Base-by-base conservation (phyloP, 2,797 vertebrate species). In the Crenuchus spilurus region DNA sequence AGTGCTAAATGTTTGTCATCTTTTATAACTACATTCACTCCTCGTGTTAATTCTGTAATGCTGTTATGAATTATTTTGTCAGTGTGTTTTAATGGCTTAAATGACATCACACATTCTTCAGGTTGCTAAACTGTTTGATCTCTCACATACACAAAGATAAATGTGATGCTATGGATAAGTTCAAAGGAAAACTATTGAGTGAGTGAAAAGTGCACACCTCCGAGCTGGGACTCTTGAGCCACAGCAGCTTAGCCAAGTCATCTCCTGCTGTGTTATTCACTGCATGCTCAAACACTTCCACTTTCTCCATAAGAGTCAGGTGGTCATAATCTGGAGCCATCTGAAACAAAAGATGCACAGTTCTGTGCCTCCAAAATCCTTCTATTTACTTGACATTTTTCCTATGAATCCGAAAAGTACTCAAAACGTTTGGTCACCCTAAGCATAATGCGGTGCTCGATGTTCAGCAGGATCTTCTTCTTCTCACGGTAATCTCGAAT, bases 291-390 rank as follows among this genome's bases (percentile, higher is more conserved):
- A 99, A 99, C 80, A 99, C 98, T 87, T 99, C 98, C 18, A 99
- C 98, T 83, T 99, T 99, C 92, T 99, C 97, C 97, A 99, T 98
- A 84, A 99, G 92, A 0, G 98, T 99, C 83, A 99, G 89, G 87
- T 99, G 98, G 82, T 99, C 98, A 0, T 99, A 99, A 91, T 99
- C 98, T 0, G 98, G 98, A 60, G 98, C 98, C 98, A 99, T 99
- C 98, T 99, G 79, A 48, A 84, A 70, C 6, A 1, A 46, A 60
- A 76, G 5, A 67, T 7, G 13, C 6, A 58, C 4, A 28, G 18
- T 2, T 37, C n/a, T n/a, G n/a, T n/a, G n/a, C n/a, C n/a, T n/a
- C n/a, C n/a, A n/a, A n/a, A n/a, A n/a, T n/a, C n/a, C n/a, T n/a
- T n/a, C n/a, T n/a, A n/a, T n/a, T n/a, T n/a, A n/a, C n/a, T n/a